Conservation (phyloP, 2,797 vertebrate species). For the Glossophaga mutica region DNA sequence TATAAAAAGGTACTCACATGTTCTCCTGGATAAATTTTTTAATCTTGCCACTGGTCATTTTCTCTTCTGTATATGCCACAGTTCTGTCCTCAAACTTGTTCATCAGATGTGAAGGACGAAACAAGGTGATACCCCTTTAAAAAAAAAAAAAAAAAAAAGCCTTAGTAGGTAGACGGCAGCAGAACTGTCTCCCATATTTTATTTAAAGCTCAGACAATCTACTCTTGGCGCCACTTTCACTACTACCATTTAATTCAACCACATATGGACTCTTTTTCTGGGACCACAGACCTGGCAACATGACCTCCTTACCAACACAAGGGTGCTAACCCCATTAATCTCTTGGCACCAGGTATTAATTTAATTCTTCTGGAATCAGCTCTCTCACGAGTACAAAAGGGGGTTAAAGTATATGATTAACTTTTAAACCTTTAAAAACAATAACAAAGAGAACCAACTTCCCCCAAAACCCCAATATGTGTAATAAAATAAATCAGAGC, state of each 20-base stretch:
- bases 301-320: background rate
- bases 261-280: background rate
- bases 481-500: background rate
- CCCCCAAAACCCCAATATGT: background rate
- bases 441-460: background rate
- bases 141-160: conserved; percentile 11
- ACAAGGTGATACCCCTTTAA: conserved; percentile 90
- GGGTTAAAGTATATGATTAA: background rate
- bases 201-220: background rate
- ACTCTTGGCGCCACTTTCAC: background rate
- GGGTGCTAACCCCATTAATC: background rate
- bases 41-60: conserved; percentile 91
- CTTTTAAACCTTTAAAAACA: conserved; percentile 11
- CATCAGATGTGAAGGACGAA: conserved; percentile 88
- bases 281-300: background rate
- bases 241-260: background rate
- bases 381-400: background rate
- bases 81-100: conserved; percentile 95
- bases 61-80: conserved; percentile 87
- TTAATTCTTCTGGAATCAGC: background rate
- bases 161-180: background rate
- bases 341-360: background rate
- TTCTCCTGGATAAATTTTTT: conserved; percentile 97
- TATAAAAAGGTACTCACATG: conserved; percentile 86
- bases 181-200: background rate